Percentiles rank a stretch among this genome's conserved stretches.
Conservation (phyloP, 1,140 invertebrate genomes). For the Danaus melanippus region DNA sequence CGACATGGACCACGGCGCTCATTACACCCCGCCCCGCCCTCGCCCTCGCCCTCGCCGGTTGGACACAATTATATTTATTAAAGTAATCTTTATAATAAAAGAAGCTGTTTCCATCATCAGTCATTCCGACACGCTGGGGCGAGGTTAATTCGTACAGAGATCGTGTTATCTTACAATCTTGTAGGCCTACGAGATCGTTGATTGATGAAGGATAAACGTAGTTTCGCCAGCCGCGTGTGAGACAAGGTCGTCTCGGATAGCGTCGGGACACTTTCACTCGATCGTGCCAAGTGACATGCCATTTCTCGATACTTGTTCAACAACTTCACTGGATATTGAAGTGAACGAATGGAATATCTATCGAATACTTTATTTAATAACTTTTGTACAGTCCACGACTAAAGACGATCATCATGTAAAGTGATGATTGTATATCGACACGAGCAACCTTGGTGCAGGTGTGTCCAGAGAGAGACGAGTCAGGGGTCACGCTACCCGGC, state of each 20-base stretch:
- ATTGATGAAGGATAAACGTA: slow-evolving; percentile 8
- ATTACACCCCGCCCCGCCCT: slow-evolving; percentile 27
- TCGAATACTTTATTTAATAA: no score
- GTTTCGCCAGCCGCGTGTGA: slow-evolving; percentile 28
- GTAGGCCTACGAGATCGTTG: slow-evolving; percentile 7
- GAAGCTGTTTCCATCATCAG: slow-evolving; percentile 6
- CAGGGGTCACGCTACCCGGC: slow-evolving; percentile 26
- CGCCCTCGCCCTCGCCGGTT: no score
- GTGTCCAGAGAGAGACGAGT: not conserved
- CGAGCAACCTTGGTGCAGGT: no score
- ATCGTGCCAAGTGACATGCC: slow-evolving; percentile 14
- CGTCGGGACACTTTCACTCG: slow-evolving; percentile 40
- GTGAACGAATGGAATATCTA: no score
- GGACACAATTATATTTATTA: slow-evolving; percentile 29
- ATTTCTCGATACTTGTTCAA: slow-evolving; percentile 5
- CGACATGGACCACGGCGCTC: slow-evolving; percentile 25
- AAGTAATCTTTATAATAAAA: slow-evolving; percentile 7
- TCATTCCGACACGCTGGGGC: slow-evolving; percentile 1
- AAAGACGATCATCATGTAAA: no score
- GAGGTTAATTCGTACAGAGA: slow-evolving; percentile 4
- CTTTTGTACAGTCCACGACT: no score
- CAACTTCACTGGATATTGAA: no score
- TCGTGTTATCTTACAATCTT: no score
- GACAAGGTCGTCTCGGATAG: slow-evolving; percentile 39
- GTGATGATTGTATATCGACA: no score